Base-by-base conservation (phyloP, 2,797 vertebrate species). In the Cetoscarus ocellatus region DNA sequence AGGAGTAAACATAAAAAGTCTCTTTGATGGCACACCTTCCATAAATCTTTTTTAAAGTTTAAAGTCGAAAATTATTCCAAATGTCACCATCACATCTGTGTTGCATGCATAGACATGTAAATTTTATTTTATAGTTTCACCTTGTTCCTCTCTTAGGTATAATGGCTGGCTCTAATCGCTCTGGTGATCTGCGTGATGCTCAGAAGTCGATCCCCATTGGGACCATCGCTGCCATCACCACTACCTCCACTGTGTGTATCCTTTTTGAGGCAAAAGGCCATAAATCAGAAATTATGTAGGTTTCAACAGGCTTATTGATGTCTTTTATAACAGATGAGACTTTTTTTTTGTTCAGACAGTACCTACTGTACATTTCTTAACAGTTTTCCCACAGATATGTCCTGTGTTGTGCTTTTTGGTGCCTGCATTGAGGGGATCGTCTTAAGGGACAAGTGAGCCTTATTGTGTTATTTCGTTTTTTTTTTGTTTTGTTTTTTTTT, bases 161-260 rank as follows among this genome's bases (percentile, higher is more conserved):
- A 87, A 99, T 99, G 98, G 98, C 98, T 3, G 98, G 98, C 10
- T 99, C 98, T 52, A 99, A 99, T 90, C 95, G 98, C 63, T 99
- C 98, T 0, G 98, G 98, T 77, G 98, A 99, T 80, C 93, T 99
- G 64, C 94, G 96, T 18, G 98, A 99, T 0, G 98, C 97, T 45
- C 98, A 99, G 94, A 99, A 97, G 84, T 99, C 98, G 1, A 99
- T 99, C 76, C 98, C 98, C 18, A 95, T 98, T 0, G 98, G 98
- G 64, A 99, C 98, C 45, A 99, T 99, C 65, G 89, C 98, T 79
- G 98, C 98, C 80, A 99, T 99, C 0, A 96, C 96, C 80, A 99
- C 98, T 77, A 99, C 98, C 6, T 99, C 98, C 0, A 92, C 93
- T 0, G 97, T 99, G 87, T 99, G 97, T 99, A 99, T 99, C 98